Conservation (phyloP, 1,140 invertebrate genomes). For the Trachymyrmex septentrionalis region DNA sequence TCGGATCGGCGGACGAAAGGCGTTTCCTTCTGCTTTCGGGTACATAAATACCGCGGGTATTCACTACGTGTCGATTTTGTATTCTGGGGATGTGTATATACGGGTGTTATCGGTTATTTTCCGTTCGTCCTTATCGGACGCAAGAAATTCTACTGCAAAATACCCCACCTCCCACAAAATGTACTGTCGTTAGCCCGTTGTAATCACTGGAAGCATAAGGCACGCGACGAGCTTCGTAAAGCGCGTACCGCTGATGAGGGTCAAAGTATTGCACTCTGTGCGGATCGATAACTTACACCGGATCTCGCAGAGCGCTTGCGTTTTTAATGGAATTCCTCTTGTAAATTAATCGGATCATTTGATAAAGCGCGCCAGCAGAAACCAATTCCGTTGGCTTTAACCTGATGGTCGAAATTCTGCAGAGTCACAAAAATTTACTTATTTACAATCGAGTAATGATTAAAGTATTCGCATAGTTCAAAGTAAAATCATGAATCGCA, state of each 20-base stretch:
- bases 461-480: neutral
- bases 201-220: neutral
- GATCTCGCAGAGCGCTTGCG: slow-evolving; percentile 5
- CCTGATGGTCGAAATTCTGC: neutral
- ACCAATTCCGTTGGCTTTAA: neutral
- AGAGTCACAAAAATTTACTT: neutral
- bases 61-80: neutral
- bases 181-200: slow-evolving; percentile 5
- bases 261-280: slow-evolving; percentile 11
- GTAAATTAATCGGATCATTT: slow-evolving; percentile 30
- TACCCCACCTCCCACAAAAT: neutral
- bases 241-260: slow-evolving; percentile 1
- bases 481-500: neutral
- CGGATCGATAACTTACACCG: slow-evolving; percentile 18
- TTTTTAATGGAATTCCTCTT: neutral
- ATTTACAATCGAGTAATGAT: neutral
- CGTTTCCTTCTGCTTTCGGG: neutral
- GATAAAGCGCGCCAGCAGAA: neutral
- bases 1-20: slow-evolving; percentile 26
- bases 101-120: slow-evolving; percentile 48
- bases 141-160: neutral
- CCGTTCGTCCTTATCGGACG: slow-evolving; percentile 26
- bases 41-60: slow-evolving; percentile 31
- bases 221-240: slow-evolving; percentile 27
- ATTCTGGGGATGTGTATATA: neutral